Evolutionary conservation across 2,797 vertebrate genomes (phyloP).

Genomic region (Halcyon badia): DNA sequence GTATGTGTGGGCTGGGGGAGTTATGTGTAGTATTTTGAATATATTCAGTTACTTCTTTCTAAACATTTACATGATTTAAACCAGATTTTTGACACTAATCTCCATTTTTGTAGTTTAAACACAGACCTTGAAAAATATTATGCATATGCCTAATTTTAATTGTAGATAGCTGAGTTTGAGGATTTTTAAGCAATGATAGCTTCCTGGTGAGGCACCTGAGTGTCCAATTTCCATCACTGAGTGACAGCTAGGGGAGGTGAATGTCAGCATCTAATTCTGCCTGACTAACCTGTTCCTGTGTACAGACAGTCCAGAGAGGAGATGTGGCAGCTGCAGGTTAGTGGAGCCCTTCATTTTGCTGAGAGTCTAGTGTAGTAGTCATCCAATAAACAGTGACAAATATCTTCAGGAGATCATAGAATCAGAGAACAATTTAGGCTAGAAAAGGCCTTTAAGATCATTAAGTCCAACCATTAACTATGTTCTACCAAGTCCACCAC

Average conservation of each 20-base stretch:
- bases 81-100: background rate
- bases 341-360: background rate
- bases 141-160: background rate
- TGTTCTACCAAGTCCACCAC: too few relatives aligned
- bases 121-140: background rate
- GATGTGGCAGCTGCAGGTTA: fast-evolving
- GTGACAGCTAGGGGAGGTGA: background rate
- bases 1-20: background rate
- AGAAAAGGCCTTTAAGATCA: too few relatives aligned
- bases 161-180: background rate
- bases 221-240: background rate
- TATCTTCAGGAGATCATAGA: background rate
- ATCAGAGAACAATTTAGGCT: too few relatives aligned
- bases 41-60: slow-evolving; percentile 17
- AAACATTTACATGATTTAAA: slow-evolving; percentile 32
- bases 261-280: background rate
- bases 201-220: background rate
- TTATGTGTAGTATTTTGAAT: background rate
- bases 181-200: background rate
- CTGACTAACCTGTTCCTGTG: background rate
- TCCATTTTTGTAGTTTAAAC: background rate
- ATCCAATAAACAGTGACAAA: background rate
- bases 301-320: background rate
- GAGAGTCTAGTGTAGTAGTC: background rate
- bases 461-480: too few relatives aligned